Evolutionary conservation across 2,797 vertebrate genomes (phyloP).

Genomic region (Benthosema pterotum): DNA sequence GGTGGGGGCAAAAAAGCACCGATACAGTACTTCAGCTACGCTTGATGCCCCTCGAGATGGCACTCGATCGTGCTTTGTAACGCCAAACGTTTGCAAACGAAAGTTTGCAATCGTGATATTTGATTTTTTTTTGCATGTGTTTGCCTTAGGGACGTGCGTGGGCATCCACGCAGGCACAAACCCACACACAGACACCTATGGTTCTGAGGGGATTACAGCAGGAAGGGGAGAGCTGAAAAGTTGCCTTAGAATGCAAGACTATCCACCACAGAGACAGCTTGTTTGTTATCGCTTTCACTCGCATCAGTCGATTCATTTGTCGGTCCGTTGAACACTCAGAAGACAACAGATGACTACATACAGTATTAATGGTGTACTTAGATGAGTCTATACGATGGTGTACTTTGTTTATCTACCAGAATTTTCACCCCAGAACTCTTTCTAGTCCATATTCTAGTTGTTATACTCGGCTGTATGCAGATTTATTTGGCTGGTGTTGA

Average conservation of each 20-base stretch:
- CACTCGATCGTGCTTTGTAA: constrained; percentile 2
- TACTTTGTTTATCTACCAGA: too few species aligned
- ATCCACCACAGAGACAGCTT: neutral
- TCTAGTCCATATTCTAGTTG: too few species aligned
- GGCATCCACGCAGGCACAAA: neutral
- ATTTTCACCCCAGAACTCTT: too few species aligned
- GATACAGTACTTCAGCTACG: constrained; percentile 14
- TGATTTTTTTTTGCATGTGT: too few species aligned
- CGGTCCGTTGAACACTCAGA: neutral
- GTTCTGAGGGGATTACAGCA: neutral
- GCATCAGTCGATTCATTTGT: constrained; percentile 13
- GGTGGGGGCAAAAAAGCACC: neutral
- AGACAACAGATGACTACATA: too few species aligned
- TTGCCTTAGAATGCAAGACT: neutral
- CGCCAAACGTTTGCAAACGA: too few species aligned
- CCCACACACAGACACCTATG: neutral
- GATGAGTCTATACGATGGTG: too few species aligned
- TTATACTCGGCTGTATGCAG: too few species aligned
- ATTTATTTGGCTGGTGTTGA: too few species aligned
- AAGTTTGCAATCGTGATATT: too few species aligned
- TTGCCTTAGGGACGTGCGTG: too few species aligned
- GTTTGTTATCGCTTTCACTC: neutral
- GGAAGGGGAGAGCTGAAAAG: too few species aligned
- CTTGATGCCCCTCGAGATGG: constrained; percentile 16
- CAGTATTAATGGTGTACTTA: neutral